These are phyloP conservation scores for Synergus japonicus DNA, from an alignment of 2,888 invertebrate genomes.

Conservation along the genomic window DNA sequence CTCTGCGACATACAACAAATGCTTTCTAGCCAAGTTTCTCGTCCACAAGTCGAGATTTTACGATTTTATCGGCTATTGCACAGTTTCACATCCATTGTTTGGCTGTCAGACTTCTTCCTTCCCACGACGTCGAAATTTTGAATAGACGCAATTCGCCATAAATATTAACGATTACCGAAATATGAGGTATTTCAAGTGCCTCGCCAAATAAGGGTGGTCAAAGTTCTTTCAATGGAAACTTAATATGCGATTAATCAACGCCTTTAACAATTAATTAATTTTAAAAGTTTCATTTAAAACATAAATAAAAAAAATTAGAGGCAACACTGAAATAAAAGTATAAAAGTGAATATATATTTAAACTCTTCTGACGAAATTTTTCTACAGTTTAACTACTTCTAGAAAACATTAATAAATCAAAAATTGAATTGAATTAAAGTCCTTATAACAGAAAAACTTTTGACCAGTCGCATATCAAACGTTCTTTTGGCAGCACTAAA, in stretches of 20 bases:
- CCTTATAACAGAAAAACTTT: not conserved
- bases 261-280: not conserved
- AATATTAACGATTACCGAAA: constrained; percentile 13
- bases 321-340: too few relatives aligned
- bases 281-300: too few relatives aligned
- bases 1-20: constrained; percentile 66
- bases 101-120: constrained; percentile 22
- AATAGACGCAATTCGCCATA: not conserved
- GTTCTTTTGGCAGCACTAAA: not conserved
- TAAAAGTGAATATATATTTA: too few relatives aligned
- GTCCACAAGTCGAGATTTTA: constrained; percentile 18
- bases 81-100: constrained; percentile 18
- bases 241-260: not conserved
- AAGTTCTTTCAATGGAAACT: not conserved
- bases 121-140: constrained; percentile 14
- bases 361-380: not conserved
- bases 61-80: constrained; percentile 36
- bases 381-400: not conserved
- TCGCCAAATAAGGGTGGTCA: not conserved
- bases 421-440: too few relatives aligned
- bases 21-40: constrained; percentile 38
- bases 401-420: too few relatives aligned
- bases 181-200: not conserved
- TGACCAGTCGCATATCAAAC: not conserved
- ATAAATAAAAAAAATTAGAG: too few relatives aligned